A percentile compares a stretch with the other conserved stretches of the same genome.
Conservation (phyloP, 2,888 invertebrate species). For the Tiphia femorata region DNA sequence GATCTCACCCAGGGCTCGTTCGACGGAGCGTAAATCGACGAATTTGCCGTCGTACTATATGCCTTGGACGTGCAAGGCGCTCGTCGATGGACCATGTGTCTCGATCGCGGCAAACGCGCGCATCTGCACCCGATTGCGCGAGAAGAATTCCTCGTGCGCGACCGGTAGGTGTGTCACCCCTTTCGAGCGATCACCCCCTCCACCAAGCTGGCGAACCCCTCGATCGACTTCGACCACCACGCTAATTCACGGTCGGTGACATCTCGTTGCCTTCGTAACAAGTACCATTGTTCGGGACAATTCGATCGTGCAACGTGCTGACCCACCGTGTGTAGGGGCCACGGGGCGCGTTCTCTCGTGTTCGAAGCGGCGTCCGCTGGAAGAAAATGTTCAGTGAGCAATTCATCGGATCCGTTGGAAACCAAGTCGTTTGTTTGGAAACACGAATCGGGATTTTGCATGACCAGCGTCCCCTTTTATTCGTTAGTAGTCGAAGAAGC, state of each 20-base stretch:
- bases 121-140: constrained; percentile 52
- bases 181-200: constrained; percentile 26
- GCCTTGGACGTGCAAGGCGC: constrained; percentile 33
- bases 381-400: constrained; percentile 55
- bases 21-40: too few relatives aligned
- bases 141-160: constrained; percentile 41
- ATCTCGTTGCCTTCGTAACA: constrained; percentile 65
- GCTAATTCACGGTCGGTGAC: constrained; percentile 66
- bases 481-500: too few relatives aligned
- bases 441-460: constrained; percentile 32
- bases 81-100: constrained; percentile 36
- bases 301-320: constrained; percentile 50
- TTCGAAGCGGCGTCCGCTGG: constrained; percentile 53
- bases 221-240: constrained; percentile 45
- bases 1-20: too few relatives aligned
- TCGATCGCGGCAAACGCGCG: constrained; percentile 40
- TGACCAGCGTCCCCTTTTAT: background rate
- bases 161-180: too few relatives aligned
- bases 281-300: constrained; percentile 63
- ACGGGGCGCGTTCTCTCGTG: constrained; percentile 30
- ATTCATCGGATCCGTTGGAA: constrained; percentile 38
- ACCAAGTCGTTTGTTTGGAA: constrained; percentile 55
- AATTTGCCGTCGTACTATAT: too few relatives aligned
- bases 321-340: constrained; percentile 21
- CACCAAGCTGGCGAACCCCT: constrained; percentile 16